These are phyloP conservation scores for Mesocricetus auratus DNA, from an alignment of 2,113 vertebrate genomes.

Conservation along the genomic window DNA sequence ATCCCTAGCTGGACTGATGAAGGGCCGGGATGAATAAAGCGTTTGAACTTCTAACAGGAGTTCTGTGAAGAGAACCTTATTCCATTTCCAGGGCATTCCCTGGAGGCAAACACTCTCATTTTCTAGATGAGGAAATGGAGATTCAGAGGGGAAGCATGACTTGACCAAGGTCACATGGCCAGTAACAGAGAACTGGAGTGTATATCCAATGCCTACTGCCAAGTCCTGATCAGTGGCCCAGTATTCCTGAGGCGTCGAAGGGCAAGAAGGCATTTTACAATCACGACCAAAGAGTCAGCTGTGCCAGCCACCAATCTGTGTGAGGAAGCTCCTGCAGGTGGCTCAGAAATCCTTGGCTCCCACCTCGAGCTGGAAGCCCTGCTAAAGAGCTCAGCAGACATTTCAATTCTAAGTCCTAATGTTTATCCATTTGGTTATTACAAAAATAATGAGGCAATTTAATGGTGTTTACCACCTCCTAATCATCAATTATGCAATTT, in stretches of 20 bases:
- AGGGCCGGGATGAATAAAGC: no score
- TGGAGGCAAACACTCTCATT: not conserved
- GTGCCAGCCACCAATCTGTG: not conserved
- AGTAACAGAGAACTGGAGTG: constrained; percentile 87
- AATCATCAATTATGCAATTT: constrained; percentile 93
- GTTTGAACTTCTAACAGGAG: not conserved
- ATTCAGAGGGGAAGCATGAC: not conserved
- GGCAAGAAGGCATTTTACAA: not conserved
- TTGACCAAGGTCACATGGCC: constrained; percentile 64
- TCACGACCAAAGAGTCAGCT: fast-evolving
- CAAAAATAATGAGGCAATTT: constrained; percentile 91
- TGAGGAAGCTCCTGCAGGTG: not conserved
- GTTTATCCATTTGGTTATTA: constrained; percentile 89
- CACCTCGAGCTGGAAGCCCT: not conserved
- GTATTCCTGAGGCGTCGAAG: not conserved
- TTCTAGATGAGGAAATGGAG: not conserved
- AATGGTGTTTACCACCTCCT: constrained; percentile 92
- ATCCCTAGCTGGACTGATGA: not conserved
- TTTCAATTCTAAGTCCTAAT: constrained; percentile 53
- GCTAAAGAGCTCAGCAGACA: not conserved
- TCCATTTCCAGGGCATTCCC: not conserved
- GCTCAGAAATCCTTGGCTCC: not conserved
- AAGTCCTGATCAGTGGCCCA: not conserved
- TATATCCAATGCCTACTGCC: no score
- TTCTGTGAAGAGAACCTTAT: not conserved